Base-by-base conservation (phyloP, 1,140 invertebrate genomes). In the Tetramorium alpestre region DNA sequence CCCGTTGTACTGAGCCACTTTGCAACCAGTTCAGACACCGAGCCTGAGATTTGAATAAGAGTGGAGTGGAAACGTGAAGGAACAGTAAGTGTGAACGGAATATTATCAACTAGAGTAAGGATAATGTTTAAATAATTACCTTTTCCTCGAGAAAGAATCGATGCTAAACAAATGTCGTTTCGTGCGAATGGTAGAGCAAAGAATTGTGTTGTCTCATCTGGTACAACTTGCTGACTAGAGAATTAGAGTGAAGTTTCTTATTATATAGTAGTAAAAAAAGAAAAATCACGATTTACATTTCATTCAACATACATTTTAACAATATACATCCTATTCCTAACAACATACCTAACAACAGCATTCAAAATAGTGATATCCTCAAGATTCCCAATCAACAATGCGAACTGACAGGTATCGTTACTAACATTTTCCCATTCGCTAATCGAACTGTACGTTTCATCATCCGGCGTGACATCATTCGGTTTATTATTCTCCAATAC, bases 341-440 rank as follows among this genome's bases (percentile, higher is more conserved):
- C 33, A 33, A 91, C 96, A 92, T 96, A 97, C 94, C 96, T 96
- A 49, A 97, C 93, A 73, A 97, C 95, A 56, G 97, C 97, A 90
- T 97, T 97, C 6, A 99, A 94, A 70, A 98, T 96, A 6, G 98
- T 96, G 54, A 99, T 96, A 94, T 99, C 98, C 94, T 99, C 98
- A 81, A 99, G 96, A 95, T 99, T 98, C 85, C 97, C 97, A 28
- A 98, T 97, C 10, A 99, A 94, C 44, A 98, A 94, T 28, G 97
- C 97, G 97, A 98, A 99, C 92, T 98, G 96, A 81, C 98, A 97
- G 89, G 97, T 97, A 93, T 99, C 98, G 86, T 97, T 96, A 18
- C 98, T 98, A 25, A 99, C 96, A 81, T 97, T 97, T 94, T 99
- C 98, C 98, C 97, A 99, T 44, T 97, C 96, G 65, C 91, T 94